Evolutionary conservation across 2,888 invertebrate species (phyloP).

Genomic region (Sialis lutaria): DNA sequence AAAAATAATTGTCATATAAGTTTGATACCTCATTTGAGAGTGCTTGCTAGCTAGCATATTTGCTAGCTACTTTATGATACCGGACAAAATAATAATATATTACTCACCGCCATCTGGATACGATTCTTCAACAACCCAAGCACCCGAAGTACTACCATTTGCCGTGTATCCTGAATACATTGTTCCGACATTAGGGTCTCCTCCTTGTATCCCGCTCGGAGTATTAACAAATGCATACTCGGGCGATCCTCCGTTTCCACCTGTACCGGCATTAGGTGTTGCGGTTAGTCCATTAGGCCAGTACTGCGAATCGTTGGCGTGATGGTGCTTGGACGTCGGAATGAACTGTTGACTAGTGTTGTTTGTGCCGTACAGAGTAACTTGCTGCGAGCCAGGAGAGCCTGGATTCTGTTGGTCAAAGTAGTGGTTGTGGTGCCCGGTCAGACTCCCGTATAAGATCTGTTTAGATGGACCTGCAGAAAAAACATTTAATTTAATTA

Average conservation of each 20-base stretch:
- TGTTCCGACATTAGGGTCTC: background rate
- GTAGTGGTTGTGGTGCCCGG: slow-evolving; percentile 7
- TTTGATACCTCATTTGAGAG: too few species aligned
- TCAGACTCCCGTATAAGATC: too few species aligned
- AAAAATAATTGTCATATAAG: too few species aligned
- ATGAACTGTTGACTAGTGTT: slow-evolving; percentile 32
- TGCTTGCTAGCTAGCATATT: too few species aligned
- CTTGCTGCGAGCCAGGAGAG: slow-evolving; percentile 37
- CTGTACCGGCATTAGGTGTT: slow-evolving; percentile 4
- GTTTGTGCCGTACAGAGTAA: slow-evolving; percentile 34
- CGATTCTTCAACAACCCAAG: background rate
- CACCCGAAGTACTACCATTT: background rate
- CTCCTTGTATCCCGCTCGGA: slow-evolving; percentile 1
- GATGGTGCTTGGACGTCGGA: slow-evolving; percentile 13
- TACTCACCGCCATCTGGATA: too few species aligned
- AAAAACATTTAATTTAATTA: too few species aligned
- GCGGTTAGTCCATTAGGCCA: slow-evolving; percentile 11
- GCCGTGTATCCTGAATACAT: background rate
- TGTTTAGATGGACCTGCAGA: too few species aligned
- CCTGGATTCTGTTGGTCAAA: slow-evolving; percentile 33
- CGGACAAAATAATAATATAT: background rate
- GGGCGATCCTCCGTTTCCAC: slow-evolving; percentile 12
- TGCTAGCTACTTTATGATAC: too few species aligned
- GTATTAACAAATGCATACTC: slow-evolving; percentile 15
- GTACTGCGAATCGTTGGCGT: slow-evolving; percentile 11